These are phyloP conservation scores for Mamestra brassicae DNA, from an alignment of 2,888 invertebrate species.

Conservation along the genomic window DNA sequence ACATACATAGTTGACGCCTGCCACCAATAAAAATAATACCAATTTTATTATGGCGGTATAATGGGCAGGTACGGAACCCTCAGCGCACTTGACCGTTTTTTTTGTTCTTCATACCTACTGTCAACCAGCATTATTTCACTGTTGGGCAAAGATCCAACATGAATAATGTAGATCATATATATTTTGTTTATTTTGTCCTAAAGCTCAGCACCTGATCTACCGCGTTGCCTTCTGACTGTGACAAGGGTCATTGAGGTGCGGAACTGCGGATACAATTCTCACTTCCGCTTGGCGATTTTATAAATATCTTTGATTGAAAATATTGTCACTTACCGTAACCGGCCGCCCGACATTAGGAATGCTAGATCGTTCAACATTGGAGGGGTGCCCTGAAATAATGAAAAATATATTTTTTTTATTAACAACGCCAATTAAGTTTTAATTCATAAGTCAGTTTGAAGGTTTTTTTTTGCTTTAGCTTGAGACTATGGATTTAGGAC, in stretches of 20 bases:
- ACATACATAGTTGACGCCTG: too few species aligned
- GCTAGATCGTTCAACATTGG: slow-evolving; percentile 86
- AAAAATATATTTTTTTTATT: slow-evolving; percentile 15
- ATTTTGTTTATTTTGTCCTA: background rate
- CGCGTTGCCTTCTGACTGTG: background rate
- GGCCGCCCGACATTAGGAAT: slow-evolving; percentile 86
- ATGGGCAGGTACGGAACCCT: too few species aligned
- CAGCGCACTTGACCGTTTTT: too few species aligned
- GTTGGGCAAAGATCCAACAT: background rate
- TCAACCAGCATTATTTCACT: background rate
- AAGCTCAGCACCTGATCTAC: background rate
- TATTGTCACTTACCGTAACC: slow-evolving; percentile 78
- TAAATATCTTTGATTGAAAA: background rate
- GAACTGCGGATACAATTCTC: background rate
- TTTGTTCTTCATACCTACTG: too few species aligned
- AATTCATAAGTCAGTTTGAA: background rate
- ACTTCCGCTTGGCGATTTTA: background rate
- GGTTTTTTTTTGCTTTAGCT: background rate
- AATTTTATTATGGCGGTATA: too few species aligned
- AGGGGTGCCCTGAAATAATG: slow-evolving; percentile 78
- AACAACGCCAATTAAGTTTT: too few species aligned
- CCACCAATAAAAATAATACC: too few species aligned
- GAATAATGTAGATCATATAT: background rate
- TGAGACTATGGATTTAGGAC: background rate
- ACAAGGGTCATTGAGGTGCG: background rate